Evolutionary conservation across 2,888 invertebrate species (phyloP).

Genomic region (Hydriomena furcata): DNA sequence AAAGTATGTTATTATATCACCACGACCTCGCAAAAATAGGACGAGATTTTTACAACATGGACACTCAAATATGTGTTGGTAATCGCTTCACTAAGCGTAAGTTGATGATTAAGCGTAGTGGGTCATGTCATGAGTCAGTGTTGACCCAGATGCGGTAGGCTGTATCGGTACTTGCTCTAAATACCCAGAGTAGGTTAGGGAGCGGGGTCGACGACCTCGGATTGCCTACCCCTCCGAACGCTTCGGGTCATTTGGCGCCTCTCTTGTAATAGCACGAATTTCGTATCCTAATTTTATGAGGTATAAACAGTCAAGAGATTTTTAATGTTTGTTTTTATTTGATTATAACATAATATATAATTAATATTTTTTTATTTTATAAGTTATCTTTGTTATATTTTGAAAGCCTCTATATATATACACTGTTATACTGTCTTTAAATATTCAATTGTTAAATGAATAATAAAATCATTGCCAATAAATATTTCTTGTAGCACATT

Average conservation of each 20-base stretch:
- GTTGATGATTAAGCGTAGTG: conserved; percentile 69
- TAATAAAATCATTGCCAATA: too few species aligned
- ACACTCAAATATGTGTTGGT: conserved; percentile 38
- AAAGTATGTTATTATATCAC: conserved; percentile 39
- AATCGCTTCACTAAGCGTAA: conserved; percentile 48
- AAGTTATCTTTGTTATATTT: too few species aligned
- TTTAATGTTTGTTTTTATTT: too few species aligned
- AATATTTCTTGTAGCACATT: conserved; percentile 11
- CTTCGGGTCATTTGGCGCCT: conserved; percentile 56
- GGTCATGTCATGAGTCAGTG: conserved; percentile 69
- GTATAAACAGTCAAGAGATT: too few species aligned
- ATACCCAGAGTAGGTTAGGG: conserved; percentile 79
- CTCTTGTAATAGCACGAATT: conserved; percentile 21
- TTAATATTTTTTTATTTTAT: too few species aligned
- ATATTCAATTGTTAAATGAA: too few species aligned
- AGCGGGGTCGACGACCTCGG: conserved; percentile 72
- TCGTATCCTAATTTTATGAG: not conserved
- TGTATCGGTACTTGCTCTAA: conserved; percentile 75
- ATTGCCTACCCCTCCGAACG: conserved; percentile 53
- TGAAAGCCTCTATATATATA: too few species aligned
- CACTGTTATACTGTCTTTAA: too few species aligned
- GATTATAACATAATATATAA: too few species aligned
- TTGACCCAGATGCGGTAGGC: conserved; percentile 75
- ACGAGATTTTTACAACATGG: conserved; percentile 39
- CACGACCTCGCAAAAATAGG: conserved; percentile 37